These are phyloP conservation scores for Nomada hirtipes DNA, from an alignment of 2,888 invertebrate species.

Conservation along the genomic window DNA sequence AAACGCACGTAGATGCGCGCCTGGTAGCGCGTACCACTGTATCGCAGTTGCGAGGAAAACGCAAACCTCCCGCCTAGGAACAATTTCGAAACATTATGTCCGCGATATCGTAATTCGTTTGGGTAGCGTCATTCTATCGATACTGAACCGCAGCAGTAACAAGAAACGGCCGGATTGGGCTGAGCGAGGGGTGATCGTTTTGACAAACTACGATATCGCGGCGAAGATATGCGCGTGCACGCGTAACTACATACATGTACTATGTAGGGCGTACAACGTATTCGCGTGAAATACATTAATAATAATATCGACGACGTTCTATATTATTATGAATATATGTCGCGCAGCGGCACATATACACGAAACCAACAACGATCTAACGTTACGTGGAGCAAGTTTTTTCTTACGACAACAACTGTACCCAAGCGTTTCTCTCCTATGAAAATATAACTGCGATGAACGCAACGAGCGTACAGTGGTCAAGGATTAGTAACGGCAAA, in stretches of 20 bases:
- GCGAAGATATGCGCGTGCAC: not conserved
- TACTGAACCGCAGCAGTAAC: not conserved
- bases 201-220: slow-evolving; percentile 32
- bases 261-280: slow-evolving; percentile 2
- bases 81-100: slow-evolving; percentile 37
- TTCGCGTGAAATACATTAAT: slow-evolving; percentile 48
- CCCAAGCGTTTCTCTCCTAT: slow-evolving; percentile 39
- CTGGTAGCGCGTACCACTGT: not conserved
- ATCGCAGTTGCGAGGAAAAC: slow-evolving; percentile 10
- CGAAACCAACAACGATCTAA: slow-evolving; percentile 71
- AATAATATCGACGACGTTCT: slow-evolving; percentile 58
- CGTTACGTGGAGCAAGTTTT: slow-evolving; percentile 22
- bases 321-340: slow-evolving; percentile 73
- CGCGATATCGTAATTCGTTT: slow-evolving; percentile 30
- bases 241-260: not conserved
- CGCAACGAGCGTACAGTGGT: slow-evolving; percentile 81
- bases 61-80: slow-evolving; percentile 32
- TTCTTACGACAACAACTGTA: slow-evolving; percentile 28
- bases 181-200: not conserved
- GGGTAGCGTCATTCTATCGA: not conserved
- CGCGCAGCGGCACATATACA: slow-evolving; percentile 79
- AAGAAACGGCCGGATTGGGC: no score
- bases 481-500: slow-evolving; percentile 83
- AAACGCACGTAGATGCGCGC: no score
- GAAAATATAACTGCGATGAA: slow-evolving; percentile 79